Base-by-base conservation (phyloP, 2,888 invertebrate species). In the Andrena minutula region DNA sequence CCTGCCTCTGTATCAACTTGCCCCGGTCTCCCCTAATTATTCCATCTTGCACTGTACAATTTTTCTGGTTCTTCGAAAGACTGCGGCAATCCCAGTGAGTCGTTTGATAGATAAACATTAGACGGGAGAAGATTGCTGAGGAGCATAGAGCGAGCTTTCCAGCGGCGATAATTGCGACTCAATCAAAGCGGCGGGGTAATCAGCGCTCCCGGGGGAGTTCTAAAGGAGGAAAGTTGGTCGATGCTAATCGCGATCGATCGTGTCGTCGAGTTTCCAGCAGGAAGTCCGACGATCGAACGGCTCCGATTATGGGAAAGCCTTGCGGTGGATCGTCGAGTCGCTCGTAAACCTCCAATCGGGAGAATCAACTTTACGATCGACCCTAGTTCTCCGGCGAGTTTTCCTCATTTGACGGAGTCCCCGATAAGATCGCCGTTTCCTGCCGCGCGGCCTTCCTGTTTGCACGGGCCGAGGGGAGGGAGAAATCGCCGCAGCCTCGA, bases 361-460 rank as follows among this genome's bases (percentile, higher is more conserved):
- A 16, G 61, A 61, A 47, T 72, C 65, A 77, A 71, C 53, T 79
- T 79, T 72, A 71, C 79, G 78, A 79, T 35, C 58, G 58, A 41
- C 49, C 60, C 63, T n/a, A 20, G 47, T 56, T 51, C 56, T 35
- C 28, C n/a, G 5, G 16, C 79, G 63, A 64, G 69, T 75, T 64
- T 35, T 2, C 32, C 47, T 53, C 61, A 56, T 78, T 68, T 51
- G 61, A 53, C 61, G 32, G 32, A 47, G n/a, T 10, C 47, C 23
- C 5, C 32, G 64, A 58, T 35, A n/a, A 58, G 32, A 58, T 49
- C 58, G 20, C 12, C 32, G 26, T 23, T 47, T 20, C 56, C 16
- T 12, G 20, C 16, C 28, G 41, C 28, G 41, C 12, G 20, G 4
- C 41, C 35, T n/a, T 2, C 3, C 30, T 28, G 49, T 61, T 71